Evolutionary conservation across 2,797 vertebrate genomes (phyloP).

Genomic region (Peromyscus melanophrys): DNA sequence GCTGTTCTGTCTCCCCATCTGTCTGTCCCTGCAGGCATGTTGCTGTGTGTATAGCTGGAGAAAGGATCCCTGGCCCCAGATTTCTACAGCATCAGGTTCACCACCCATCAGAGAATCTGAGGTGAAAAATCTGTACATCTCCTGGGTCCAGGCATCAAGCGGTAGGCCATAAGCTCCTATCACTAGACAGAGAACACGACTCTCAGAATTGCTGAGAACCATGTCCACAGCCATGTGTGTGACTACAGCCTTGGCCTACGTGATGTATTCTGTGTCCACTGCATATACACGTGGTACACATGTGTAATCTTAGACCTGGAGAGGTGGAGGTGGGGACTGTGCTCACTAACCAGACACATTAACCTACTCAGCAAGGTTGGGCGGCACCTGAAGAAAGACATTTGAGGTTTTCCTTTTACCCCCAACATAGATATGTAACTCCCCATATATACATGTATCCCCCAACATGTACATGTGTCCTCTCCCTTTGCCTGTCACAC

Average conservation of each 20-base stretch:
- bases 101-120: too few species aligned
- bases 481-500: not conserved
- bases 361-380: not conserved
- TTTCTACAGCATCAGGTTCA: accelerated
- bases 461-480: not conserved
- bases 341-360: not conserved
- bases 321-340: not conserved
- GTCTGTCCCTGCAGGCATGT: too few species aligned
- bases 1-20: accelerated
- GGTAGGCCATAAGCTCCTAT: accelerated
- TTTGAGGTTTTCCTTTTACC: not conserved
- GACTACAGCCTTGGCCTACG: accelerated
- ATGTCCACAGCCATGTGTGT: accelerated
- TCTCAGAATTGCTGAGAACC: accelerated
- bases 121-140: accelerated
- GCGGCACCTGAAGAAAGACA: not conserved
- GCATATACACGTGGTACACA: not conserved
- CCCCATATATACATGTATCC: not conserved
- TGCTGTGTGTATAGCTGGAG: accelerated
- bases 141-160: too few species aligned
- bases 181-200: not conserved
- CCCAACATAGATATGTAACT: not conserved
- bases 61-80: accelerated
- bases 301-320: not conserved
- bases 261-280: not conserved